A percentile compares a stretch with the other conserved stretches of the same genome.
Conservation (phyloP, 53 echinoderm and acorn worm genomes). For the Temnopleurus reevesii region DNA sequence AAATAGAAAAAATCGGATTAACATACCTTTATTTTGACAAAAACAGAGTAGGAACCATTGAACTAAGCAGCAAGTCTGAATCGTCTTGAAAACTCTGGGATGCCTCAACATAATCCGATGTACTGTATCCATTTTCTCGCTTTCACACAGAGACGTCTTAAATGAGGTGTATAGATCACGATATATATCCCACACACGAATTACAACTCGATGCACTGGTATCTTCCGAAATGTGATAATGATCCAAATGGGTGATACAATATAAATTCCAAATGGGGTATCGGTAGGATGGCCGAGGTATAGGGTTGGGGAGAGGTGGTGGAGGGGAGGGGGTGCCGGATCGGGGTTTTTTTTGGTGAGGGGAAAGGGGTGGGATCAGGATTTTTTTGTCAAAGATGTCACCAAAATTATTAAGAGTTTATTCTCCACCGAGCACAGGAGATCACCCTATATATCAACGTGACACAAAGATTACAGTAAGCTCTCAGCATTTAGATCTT, state of each 20-base stretch:
- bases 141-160: no score
- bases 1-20: background rate
- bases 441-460: no score
- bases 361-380: conserved; percentile 24
- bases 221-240: background rate
- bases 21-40: conserved; percentile 34
- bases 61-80: conserved; percentile 23
- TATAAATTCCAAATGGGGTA: conserved; percentile 25
- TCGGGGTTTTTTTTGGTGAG: background rate
- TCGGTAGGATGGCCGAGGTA: background rate
- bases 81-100: background rate
- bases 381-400: no score
- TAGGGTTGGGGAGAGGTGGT: background rate
- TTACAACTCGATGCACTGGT: background rate
- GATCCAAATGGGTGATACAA: background rate
- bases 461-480: no score
- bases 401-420: background rate
- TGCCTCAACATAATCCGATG: conserved; percentile 17
- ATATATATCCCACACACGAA: background rate
- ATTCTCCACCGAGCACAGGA: background rate
- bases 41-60: conserved; percentile 29
- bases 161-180: no score
- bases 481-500: no score
- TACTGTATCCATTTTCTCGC: background rate
- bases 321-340: background rate